Percentiles rank a stretch among this genome's conserved stretches.
These are phyloP conservation scores for Platycercus adscitus DNA, from an alignment of 2,113 vertebrate species.

Conservation along the genomic window DNA sequence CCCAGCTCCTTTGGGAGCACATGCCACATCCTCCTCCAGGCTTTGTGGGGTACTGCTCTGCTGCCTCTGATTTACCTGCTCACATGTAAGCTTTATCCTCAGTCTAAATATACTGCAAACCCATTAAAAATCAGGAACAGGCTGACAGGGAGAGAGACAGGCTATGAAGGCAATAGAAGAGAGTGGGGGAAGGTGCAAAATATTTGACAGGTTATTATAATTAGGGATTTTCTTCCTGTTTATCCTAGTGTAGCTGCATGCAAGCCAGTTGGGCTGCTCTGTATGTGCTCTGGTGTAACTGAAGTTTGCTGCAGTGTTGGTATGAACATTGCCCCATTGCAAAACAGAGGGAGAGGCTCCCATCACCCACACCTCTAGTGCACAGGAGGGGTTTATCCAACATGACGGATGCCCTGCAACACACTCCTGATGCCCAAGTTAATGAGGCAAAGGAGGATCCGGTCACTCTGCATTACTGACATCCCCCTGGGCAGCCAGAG, in stretches of 20 bases:
- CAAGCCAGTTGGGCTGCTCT: neutral
- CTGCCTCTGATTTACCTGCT: neutral
- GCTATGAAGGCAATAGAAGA: neutral
- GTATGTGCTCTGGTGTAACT: fast-evolving
- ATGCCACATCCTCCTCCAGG: neutral
- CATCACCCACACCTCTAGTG: too few species aligned
- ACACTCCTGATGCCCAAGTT: neutral
- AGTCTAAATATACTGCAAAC: neutral
- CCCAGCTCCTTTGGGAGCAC: neutral
- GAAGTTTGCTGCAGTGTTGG: neutral
- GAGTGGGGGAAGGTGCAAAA: neutral
- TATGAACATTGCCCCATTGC: neutral
- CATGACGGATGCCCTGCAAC: neutral
- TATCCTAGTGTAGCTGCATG: neutral
- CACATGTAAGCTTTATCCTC: neutral
- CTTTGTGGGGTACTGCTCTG: neutral
- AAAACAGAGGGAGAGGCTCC: neutral
- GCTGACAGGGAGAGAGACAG: neutral
- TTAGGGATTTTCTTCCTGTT: neutral
- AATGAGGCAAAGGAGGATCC: neutral
- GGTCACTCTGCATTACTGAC: neutral
- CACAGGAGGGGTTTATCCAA: neutral
- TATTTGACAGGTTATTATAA: neutral
- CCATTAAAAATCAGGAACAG: neutral
- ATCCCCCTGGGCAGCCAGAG: neutral